Evolutionary conservation across 2,797 vertebrate species (phyloP), one percentile per base, ranked within the genome.

Genomic region (Danio choprae): DNA sequence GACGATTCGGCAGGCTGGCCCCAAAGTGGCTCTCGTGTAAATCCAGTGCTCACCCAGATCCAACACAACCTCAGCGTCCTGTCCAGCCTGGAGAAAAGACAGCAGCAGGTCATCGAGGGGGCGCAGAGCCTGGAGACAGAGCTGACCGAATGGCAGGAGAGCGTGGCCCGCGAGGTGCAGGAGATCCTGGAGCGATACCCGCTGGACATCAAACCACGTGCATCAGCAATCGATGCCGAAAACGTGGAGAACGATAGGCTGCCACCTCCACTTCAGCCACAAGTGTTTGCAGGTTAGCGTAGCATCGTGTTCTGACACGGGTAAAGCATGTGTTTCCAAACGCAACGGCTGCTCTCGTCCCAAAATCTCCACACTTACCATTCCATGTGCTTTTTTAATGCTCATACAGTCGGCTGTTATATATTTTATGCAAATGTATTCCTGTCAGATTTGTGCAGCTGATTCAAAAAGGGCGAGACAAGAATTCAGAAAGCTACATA

Each of bases 171-270:
- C 67, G 95, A 98, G 86, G 97, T 99, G 74, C 89, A 94, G 64
- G 92, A 93, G 74, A 96, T 97, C 84, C 92, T 97, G 84, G 95
- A 97, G 85, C 96, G 95, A 85, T 97, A 95, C 6, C 97, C 97
- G 0, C 91, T 99, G 74, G 94, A 97, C 85, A 94, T 96, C 48
- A 92, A 91, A 48, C 86, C 94, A 1, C 94, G 92, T 59, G 87
- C 91, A 1, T 89, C 95, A 7, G 94, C 96, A 65, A 96, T 98
- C 38, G 97, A 98, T 89, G 95, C 95, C 12, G 96, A 97, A 86
- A 96, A 97, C 0, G 88, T 94, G 74, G 96, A 98, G 88, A 95
- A 94, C 2, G 95, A 98, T 86, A 94, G 95, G 80, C 94, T 98
- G 77, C 97, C 97, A 0, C 95, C 96, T 0, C 97, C 96, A 0